Percentiles rank a stretch among this genome's conserved stretches.
phyloP scores from a whole-genome alignment of 2,888 invertebrate genomes.

The Parasteatoda lunata region DNA sequence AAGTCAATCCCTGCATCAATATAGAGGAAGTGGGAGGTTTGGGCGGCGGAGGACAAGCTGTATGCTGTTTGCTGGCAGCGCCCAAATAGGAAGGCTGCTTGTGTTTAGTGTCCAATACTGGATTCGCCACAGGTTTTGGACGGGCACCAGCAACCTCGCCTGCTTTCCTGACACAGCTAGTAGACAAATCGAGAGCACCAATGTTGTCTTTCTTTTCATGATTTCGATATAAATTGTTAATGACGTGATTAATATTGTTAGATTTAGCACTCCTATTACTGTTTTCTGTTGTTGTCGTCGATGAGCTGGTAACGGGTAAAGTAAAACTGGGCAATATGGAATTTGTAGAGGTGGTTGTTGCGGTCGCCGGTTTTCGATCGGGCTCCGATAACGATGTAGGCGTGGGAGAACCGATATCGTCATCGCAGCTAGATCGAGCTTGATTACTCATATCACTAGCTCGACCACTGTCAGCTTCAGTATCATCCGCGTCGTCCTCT shows the following conservation, averaged over 20 bases:
- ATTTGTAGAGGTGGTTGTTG: not conserved
- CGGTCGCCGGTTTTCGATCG: not conserved
- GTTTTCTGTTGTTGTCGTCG: not conserved
- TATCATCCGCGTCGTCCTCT: slow-evolving; percentile 56
- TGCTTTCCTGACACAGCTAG: slow-evolving; percentile 10
- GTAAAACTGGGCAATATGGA: not conserved
- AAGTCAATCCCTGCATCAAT: slow-evolving; percentile 38
- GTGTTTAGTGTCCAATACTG: slow-evolving; percentile 63
- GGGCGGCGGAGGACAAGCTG: slow-evolving; percentile 46
- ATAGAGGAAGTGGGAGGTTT: slow-evolving; percentile 49
- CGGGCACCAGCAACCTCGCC: slow-evolving; percentile 11
- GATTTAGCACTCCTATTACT: slow-evolving; percentile 25
- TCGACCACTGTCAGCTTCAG: slow-evolving; percentile 63
- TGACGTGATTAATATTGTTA: slow-evolving; percentile 46
- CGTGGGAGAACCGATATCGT: slow-evolving; percentile 62
- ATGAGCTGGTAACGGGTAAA: not conserved
- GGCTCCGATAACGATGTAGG: not conserved
- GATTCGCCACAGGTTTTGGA: slow-evolving; percentile 63
- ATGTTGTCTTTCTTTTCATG: slow-evolving; percentile 56
- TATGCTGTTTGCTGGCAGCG: slow-evolving; percentile 61
- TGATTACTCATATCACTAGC: slow-evolving; percentile 66
- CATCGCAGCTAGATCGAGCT: slow-evolving; percentile 58
- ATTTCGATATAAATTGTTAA: slow-evolving; percentile 41
- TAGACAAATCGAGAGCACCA: slow-evolving; percentile 63
- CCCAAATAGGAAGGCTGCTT: slow-evolving; percentile 52